Evolutionary conservation across 2,797 vertebrate genomes (phyloP).

Genomic region (Crossoptilon crossoptilon): DNA sequence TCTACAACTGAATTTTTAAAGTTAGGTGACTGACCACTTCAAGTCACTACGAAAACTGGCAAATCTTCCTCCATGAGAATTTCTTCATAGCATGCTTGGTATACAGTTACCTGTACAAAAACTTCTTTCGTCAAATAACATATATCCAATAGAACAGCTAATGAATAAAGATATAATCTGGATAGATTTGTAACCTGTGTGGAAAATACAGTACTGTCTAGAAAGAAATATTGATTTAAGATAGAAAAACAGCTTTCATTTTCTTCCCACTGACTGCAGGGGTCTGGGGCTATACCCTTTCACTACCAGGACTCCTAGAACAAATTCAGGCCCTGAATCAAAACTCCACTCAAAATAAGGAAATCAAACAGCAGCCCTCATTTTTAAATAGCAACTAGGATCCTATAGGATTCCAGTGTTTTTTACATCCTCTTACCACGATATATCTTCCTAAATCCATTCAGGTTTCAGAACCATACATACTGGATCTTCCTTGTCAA

Average conservation of each 20-base stretch:
- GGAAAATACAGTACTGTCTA: not conserved
- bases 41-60: not conserved
- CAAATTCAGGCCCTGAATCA: not conserved
- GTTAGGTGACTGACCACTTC: not conserved
- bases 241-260: not conserved
- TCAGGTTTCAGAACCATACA: not conserved
- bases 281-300: not conserved
- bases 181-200: not conserved
- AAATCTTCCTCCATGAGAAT: not conserved
- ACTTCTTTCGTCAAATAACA: too few species aligned
- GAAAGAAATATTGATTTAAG: not conserved
- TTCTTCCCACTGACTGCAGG: not conserved
- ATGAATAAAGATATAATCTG: not conserved
- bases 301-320: not conserved
- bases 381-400: not conserved
- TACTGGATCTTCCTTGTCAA: not conserved
- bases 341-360: not conserved
- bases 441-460: not conserved
- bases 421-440: not conserved
- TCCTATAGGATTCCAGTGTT: accelerated
- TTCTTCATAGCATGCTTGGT: not conserved
- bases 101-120: not conserved
- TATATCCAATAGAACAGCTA: not conserved
- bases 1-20: not conserved
- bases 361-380: not conserved